These are phyloP conservation scores for Pteromalus puparum DNA, from an alignment of 1,140 invertebrate species.

Conservation along the genomic window DNA sequence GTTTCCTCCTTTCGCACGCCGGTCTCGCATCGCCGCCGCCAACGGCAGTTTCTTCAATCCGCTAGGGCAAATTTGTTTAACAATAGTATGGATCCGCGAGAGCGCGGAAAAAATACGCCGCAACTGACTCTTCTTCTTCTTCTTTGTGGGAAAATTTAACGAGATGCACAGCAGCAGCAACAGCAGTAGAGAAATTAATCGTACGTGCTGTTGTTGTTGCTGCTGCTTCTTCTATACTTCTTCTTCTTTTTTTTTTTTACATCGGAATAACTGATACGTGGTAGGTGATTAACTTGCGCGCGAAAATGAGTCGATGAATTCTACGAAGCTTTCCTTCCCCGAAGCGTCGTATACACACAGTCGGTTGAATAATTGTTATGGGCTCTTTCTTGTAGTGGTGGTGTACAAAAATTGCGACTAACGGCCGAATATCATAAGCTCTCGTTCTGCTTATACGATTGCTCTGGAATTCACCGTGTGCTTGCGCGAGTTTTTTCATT, in stretches of 20 bases:
- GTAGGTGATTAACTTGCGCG: not conserved
- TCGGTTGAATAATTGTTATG: slow-evolving; percentile 4
- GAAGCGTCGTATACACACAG: not conserved
- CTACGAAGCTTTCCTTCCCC: slow-evolving; percentile 3
- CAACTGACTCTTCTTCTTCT: not conserved
- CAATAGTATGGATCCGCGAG: slow-evolving; percentile 14
- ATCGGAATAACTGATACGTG: slow-evolving; percentile 1
- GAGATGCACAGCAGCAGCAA: slow-evolving; percentile 7
- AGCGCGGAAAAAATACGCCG: slow-evolving; percentile 14
- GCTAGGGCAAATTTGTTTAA: slow-evolving; percentile 49
- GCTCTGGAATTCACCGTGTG: no score
- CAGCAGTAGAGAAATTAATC: not conserved
- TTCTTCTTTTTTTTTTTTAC: no score
- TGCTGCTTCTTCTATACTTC: no score
- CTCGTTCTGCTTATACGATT: not conserved
- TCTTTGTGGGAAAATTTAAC: slow-evolving; percentile 30
- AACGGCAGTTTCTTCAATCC: slow-evolving; percentile 46
- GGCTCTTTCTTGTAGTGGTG: no score
- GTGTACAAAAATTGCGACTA: slow-evolving; percentile 33
- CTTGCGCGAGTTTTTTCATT: not conserved
- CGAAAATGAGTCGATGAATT: slow-evolving; percentile 28
- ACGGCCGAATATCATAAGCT: not conserved
- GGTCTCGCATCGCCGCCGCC: slow-evolving; percentile 38
- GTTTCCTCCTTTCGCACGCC: slow-evolving; percentile 55
- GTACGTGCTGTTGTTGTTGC: not conserved